These are phyloP conservation scores for Xiphias gladius DNA, from an alignment of 2,113 vertebrate species.

Conservation along the genomic window DNA sequence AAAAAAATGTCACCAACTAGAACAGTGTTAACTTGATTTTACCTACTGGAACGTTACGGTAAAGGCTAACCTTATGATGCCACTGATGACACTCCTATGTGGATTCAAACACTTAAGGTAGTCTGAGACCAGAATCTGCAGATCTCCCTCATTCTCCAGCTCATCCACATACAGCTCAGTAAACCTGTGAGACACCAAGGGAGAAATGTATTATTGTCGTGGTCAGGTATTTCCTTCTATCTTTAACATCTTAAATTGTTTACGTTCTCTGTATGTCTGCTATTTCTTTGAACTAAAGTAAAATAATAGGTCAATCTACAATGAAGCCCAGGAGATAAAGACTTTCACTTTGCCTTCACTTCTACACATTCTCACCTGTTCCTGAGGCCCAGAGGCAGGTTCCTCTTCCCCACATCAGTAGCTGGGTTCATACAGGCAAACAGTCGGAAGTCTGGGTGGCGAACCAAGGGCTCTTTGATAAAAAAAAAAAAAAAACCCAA, in stretches of 20 bases:
- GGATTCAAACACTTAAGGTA: slow-evolving; percentile 92
- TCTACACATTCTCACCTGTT: slow-evolving; percentile 87
- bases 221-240: background rate
- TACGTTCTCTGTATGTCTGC: background rate
- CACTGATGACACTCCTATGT: slow-evolving; percentile 87
- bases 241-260: background rate
- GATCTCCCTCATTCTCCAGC: slow-evolving; percentile 91
- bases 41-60: background rate
- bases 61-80: slow-evolving; percentile 91
- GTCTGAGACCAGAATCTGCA: slow-evolving; percentile 92
- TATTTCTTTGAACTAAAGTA: background rate
- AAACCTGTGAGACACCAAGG: slow-evolving; percentile 83
- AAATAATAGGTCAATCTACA: background rate
- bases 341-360: background rate
- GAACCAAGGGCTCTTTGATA: slow-evolving; percentile 90
- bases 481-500: background rate
- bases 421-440: slow-evolving; percentile 99
- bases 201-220: background rate
- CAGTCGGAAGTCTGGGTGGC: slow-evolving; percentile 93
- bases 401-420: slow-evolving; percentile 97
- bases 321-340: background rate
- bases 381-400: slow-evolving; percentile 95
- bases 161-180: slow-evolving; percentile 98
- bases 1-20: background rate
- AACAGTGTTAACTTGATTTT: background rate